Base-by-base conservation (phyloP, 2,113 vertebrate species). In the Cariama cristata region DNA sequence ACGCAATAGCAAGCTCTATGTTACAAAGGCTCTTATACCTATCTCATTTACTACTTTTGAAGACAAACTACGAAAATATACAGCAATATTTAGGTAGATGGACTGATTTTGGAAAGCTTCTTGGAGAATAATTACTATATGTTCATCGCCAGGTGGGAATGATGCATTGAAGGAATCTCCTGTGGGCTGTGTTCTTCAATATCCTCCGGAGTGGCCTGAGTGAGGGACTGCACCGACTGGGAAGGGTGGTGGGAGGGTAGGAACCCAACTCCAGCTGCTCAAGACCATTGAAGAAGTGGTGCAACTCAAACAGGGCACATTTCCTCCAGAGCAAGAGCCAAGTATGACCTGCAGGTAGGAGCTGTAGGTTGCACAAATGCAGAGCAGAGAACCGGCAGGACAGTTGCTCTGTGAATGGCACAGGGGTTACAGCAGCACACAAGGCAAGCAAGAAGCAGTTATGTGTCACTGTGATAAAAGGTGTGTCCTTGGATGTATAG, bases 211-310 rank as follows among this genome's bases (percentile, higher is more conserved):
- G 24, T 13, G 7, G 9, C 21, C 9, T 71, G 35, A 8, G 16
- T 58, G 33, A 66, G 38, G 38, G 50, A 45, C 26, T 42, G 55
- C 22, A 21, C 32, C 0, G 1, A 17, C 28, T 1, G 2, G 24
- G 33, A 72, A 58, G 13, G 14, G 38, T 1, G 1, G 28, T 47
- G 28, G 12, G 26, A 72, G 21, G 2, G 12, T 9, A 33, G 26
- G 26, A 35, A 33, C 30, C 2, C 0, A 86, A 59, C 15, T 66
- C 15, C 22, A 49, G 19, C 27, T 55, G 13, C 47, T 91, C 15
- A 38, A 76, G 21, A 8, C 32, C 14, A 3, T 49, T 53, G 58
- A 71, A 90, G 32, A 64, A 53, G 62, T 8, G 2, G 28, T 33
- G 40, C 26, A 40, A 40, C 21, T 68, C 23, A 26, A 71, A 49